phyloP scores from a whole-genome alignment of 2,113 vertebrate species.

The Etheostoma cragini region DNA sequence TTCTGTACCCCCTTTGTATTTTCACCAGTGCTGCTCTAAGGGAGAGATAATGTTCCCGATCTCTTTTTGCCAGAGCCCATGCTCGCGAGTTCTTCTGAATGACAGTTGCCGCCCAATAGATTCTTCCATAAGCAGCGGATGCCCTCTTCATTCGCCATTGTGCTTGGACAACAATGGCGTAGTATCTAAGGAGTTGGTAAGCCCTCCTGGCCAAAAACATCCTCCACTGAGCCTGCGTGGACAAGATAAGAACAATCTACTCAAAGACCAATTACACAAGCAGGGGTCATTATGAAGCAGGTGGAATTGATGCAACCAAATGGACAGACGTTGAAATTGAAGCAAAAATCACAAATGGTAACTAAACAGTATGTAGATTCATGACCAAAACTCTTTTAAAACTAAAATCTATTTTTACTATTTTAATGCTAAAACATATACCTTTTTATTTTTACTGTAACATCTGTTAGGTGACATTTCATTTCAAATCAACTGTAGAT shows the following conservation, averaged over 20 bases:
- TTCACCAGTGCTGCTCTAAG: slow-evolving; percentile 77
- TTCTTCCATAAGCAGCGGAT: slow-evolving; percentile 74
- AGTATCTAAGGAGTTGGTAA: slow-evolving; percentile 82
- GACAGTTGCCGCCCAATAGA: slow-evolving; percentile 78
- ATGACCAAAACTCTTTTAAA: neutral
- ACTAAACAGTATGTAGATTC: neutral
- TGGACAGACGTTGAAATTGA: neutral
- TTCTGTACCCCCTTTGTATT: slow-evolving; percentile 86
- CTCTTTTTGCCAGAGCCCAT: slow-evolving; percentile 68
- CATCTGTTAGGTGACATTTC: neutral
- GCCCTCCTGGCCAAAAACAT: slow-evolving; percentile 78
- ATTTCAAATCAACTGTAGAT: neutral
- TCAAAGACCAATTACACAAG: slow-evolving; percentile 13
- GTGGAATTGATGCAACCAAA: neutral
- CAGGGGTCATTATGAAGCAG: neutral
- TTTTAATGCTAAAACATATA: neutral
- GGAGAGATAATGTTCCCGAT: slow-evolving; percentile 72
- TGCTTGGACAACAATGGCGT: slow-evolving; percentile 85
- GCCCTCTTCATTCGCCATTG: slow-evolving; percentile 86
- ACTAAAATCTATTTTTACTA: neutral
- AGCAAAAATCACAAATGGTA: neutral
- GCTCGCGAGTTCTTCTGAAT: slow-evolving; percentile 85
- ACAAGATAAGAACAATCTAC: slow-evolving; percentile 30
- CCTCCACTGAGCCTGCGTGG: slow-evolving; percentile 86
- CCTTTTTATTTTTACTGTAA: neutral